Percentiles rank a stretch among this genome's conserved stretches.
phyloP scores from a whole-genome alignment of 37 sponge, comb jelly and placozoan species.

The Eunapius fragilis region DNA sequence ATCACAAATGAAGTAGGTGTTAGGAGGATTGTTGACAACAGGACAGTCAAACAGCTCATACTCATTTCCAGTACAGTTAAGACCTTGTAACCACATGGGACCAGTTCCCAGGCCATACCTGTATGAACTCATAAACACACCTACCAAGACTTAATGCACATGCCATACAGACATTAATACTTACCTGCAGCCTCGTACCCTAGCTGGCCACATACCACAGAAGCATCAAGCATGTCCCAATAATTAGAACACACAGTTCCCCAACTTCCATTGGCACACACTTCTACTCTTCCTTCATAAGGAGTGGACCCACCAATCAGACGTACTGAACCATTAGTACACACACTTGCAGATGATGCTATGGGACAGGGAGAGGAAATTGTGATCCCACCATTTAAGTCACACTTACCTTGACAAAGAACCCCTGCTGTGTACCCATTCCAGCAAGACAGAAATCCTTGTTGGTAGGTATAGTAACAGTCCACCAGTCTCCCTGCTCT shows the following conservation, averaged over 20 bases:
- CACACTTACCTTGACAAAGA: neutral
- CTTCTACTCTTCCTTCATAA: slow-evolving; percentile 42
- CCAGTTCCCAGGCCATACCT: neutral
- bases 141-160: neutral
- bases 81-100: neutral
- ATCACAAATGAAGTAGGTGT: neutral
- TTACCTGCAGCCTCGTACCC: slow-evolving; percentile 1
- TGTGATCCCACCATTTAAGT: neutral
- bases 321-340: slow-evolving; percentile 2
- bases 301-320: slow-evolving; percentile 8
- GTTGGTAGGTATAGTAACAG: neutral
- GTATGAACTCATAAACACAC: neutral
- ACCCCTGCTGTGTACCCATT: neutral
- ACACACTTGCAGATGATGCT: neutral
- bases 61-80: neutral
- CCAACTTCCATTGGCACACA: slow-evolving; percentile 38
- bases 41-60: neutral
- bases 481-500: neutral
- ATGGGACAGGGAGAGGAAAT: no score
- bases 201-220: slow-evolving; percentile 1
- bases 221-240: slow-evolving; percentile 16
- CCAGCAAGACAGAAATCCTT: neutral
- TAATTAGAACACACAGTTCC: slow-evolving; percentile 39
- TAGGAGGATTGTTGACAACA: neutral
- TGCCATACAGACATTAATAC: neutral